Evolutionary conservation across 23 tunicate species (phyloP), one percentile per base, ranked within the genome.

Genomic region (Botrylloides violaceus): DNA sequence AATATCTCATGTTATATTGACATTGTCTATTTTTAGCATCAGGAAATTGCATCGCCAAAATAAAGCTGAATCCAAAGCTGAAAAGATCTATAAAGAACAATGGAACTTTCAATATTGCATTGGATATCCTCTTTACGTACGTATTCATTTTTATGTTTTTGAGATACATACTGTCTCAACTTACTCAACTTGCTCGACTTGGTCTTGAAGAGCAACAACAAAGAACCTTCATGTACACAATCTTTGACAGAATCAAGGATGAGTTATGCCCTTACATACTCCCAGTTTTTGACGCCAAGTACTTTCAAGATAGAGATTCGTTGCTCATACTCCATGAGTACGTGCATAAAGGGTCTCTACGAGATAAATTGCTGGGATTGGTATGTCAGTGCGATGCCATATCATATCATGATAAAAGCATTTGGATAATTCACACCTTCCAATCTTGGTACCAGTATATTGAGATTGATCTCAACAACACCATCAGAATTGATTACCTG

Each of bases 251-350:
- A 2, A 43, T 68, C 25, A 68, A 68, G 28, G 74, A 68, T 18
- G 74, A 68, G 58, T 37, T 30, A 6, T 68, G 74, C 30, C 74
- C 74, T 9, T 68, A 32, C 37, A 35, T 68, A n/a, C n/a, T 24
- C 22, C 74, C 74, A n/a, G 74, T 68, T 39, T 39, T 68, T 43
- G 74, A 68, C 37, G 49, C 37, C 21, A 68, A 68, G 4, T 43
- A 37, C n/a, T 43, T n/a, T n/a, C 21, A 19, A 36, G 74, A 68
- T 20, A 39, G 74, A 37, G 74, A 68, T 24, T 12, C 74, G 22
- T 68, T 68, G 37, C 74, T 68, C 29, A 1, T 68, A 38, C 12
- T 68, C 23, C 36, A 68, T 28, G 74, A 68, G 37, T 68, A 37
- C 29, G 37, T 23, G 6, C 37, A 53, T 25, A 19, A 36, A 23